Evolutionary conservation across 2,797 vertebrate genomes (phyloP).

Genomic region (Morelia viridis): DNA sequence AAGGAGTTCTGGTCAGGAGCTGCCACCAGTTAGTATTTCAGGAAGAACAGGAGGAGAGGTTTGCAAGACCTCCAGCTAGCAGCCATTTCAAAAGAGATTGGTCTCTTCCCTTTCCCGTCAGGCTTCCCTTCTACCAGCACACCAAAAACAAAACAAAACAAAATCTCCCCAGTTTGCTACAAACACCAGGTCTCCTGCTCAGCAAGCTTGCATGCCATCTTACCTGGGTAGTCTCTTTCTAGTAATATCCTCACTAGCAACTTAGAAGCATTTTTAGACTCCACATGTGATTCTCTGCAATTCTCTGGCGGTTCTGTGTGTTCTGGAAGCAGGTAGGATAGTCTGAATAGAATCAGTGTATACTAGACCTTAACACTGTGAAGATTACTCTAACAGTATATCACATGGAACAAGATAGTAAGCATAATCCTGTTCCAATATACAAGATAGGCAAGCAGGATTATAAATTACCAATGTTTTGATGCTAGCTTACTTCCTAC

Average conservation of each 20-base stretch:
- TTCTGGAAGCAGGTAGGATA: not conserved
- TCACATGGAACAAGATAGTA: not conserved
- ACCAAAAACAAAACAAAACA: slow-evolving; percentile 52
- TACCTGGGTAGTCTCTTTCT: slow-evolving; percentile 68
- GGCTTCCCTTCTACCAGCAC: slow-evolving; percentile 58
- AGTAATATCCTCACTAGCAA: no score
- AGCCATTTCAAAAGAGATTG: slow-evolving; percentile 69
- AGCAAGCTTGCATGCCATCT: slow-evolving; percentile 62
- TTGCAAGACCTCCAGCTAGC: slow-evolving; percentile 73
- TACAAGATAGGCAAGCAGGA: not conserved
- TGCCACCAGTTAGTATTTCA: slow-evolving; percentile 74
- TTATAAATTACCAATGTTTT: not conserved
- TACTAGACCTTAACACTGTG: not conserved
- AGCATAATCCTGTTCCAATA: not conserved
- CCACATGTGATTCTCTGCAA: not conserved
- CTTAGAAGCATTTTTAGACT: not conserved
- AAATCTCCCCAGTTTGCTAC: slow-evolving; percentile 63
- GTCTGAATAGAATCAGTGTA: not conserved
- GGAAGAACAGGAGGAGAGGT: slow-evolving; percentile 69
- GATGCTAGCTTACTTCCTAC: not conserved
- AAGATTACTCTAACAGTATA: not conserved
- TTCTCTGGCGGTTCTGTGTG: not conserved
- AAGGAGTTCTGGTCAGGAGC: slow-evolving; percentile 66
- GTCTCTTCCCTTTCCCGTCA: slow-evolving; percentile 67
- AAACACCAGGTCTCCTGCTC: slow-evolving; percentile 62